Evolutionary conservation across 1,140 invertebrate species (phyloP), one percentile per base, ranked within the genome.

Genomic region (Zaprionus taronus): DNA sequence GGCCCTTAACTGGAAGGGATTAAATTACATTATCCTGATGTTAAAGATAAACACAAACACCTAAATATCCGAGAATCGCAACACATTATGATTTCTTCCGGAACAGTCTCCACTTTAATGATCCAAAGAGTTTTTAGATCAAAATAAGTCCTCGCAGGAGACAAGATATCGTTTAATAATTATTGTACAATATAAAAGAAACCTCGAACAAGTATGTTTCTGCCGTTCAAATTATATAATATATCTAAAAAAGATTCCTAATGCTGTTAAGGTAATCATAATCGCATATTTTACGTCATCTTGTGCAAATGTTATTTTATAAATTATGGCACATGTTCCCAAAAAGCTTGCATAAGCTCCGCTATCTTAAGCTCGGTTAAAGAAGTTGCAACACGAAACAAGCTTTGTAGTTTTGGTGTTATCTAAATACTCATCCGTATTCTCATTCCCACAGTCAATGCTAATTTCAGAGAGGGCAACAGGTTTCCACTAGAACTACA

Each of bases 21-120:
- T 82, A 71, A 76, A 77, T 87, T 75, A 71, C 77, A 91, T 91
- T 89, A 91, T 91, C 83, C 91, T 91, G 86, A 92, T 92, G 87
- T 87, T 71, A 58, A 86, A 87, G 77, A 86, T 92, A 91, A 91
- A 91, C 86, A 91, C 66, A 66, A 63, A 55, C 58, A 84, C 55
- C 26, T 11, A 51, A 51, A 20, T 7, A 51, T 51, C 31, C 22
- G 15, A 24, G 11, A 53, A 49, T 4, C 22, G 26, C 7, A n/a
- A n/a, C 15, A 36, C 41, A 34, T 12, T 49, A 51, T 51, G 56
- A 66, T 41, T 72, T 57, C 7, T n/a, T 44, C 15, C 36, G 28
- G 51, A 56, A 56, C 34, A 7, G n/a, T 38, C 24, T 60, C 44
- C 38, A 55, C 15, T 44, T 60, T 34, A 68, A 68, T 44, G 24